Evolutionary conservation across 2,888 invertebrate species (phyloP).

Genomic region (Ctenicera cuprea): DNA sequence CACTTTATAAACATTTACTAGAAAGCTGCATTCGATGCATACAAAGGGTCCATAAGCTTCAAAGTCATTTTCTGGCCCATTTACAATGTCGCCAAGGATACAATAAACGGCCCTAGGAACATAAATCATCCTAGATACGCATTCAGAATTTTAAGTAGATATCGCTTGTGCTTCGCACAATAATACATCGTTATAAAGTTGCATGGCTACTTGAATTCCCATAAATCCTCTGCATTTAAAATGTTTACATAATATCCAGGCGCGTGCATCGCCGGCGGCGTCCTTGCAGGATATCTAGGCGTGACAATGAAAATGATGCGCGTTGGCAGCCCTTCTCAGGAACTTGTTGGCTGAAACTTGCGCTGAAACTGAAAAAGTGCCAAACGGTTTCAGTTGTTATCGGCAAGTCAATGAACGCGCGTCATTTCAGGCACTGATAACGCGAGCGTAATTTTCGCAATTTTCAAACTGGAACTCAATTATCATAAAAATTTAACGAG

Average conservation of each 20-base stretch:
- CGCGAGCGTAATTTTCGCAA: not conserved
- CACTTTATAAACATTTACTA: too few species aligned
- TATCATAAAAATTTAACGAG: too few species aligned
- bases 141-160: not conserved
- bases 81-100: too few species aligned
- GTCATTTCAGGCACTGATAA: constrained; percentile 8
- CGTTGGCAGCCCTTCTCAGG: constrained; percentile 31
- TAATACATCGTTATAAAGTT: not conserved
- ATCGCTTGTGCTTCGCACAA: not conserved
- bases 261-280: not conserved
- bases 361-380: constrained; percentile 43
- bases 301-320: constrained; percentile 34
- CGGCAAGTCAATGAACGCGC: constrained; percentile 19
- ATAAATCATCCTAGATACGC: not conserved
- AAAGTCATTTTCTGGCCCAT: too few species aligned
- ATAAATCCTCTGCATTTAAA: constrained; percentile 1
- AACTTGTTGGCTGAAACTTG: constrained; percentile 40
- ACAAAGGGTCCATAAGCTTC: too few species aligned
- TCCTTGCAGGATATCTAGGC: constrained; percentile 3
- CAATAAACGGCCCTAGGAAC: too few species aligned
- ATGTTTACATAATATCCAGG: constrained; percentile 11
- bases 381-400: constrained; percentile 36
- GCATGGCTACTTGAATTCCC: not conserved
- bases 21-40: too few species aligned
- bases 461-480: not conserved